These are phyloP conservation scores for Drosophila anomalata DNA, from an alignment of 2,888 invertebrate species.

Conservation along the genomic window DNA sequence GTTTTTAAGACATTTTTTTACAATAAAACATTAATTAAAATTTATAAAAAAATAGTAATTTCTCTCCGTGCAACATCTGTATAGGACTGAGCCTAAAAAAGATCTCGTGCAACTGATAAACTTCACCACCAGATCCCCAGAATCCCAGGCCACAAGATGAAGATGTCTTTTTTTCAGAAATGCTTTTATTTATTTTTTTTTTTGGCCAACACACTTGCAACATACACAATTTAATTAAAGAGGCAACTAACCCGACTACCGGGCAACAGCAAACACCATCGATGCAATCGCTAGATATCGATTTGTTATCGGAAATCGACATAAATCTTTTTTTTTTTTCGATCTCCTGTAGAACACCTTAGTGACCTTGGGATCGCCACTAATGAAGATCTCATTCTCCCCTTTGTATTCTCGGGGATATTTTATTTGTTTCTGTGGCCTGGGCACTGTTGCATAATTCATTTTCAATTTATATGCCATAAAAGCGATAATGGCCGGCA, in stretches of 20 bases:
- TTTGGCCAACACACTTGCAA: slow-evolving; percentile 39
- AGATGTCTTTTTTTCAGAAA: slow-evolving; percentile 49
- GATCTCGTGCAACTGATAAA: slow-evolving; percentile 70
- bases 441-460: slow-evolving; percentile 71
- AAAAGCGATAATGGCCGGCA: slow-evolving; percentile 75
- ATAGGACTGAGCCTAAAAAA: slow-evolving; percentile 28
- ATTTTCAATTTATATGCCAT: slow-evolving; percentile 76
- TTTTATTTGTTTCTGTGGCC: slow-evolving; percentile 7
- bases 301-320: slow-evolving; percentile 32
- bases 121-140: slow-evolving; percentile 29
- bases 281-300: slow-evolving; percentile 22
- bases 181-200: background rate
- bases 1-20: background rate
- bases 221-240: slow-evolving; percentile 78
- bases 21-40: background rate
- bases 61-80: slow-evolving; percentile 19
- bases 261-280: slow-evolving; percentile 42
- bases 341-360: no score
- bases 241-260: slow-evolving; percentile 53
- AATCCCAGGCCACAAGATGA: slow-evolving; percentile 53
- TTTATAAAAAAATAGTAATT: background rate
- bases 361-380: slow-evolving; percentile 35
- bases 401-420: background rate
- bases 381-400: slow-evolving; percentile 59
- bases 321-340: slow-evolving; percentile 1